Evolutionary conservation across 2,113 vertebrate genomes (phyloP).

Genomic region (Chionis minor): DNA sequence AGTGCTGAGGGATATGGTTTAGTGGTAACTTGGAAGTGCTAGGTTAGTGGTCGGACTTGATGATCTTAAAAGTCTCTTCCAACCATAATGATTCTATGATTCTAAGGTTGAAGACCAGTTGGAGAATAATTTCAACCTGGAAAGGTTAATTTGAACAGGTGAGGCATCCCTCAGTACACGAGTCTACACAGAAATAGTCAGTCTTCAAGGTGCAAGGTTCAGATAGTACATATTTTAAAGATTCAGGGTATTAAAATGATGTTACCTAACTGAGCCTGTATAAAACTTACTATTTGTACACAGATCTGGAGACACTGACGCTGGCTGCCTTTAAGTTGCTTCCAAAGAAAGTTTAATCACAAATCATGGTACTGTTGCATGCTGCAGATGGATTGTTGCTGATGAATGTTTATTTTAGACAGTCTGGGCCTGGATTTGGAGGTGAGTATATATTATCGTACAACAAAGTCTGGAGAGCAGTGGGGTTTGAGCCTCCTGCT

Average conservation of each 20-base stretch:
- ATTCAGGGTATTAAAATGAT: neutral
- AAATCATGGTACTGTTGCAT: neutral
- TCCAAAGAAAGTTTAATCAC: neutral
- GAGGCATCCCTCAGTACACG: neutral
- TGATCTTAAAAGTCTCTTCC: too few species aligned
- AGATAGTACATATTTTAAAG: neutral
- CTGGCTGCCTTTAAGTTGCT: neutral
- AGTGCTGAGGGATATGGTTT: too few species aligned
- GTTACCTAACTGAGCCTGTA: neutral
- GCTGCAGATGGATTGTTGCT: neutral
- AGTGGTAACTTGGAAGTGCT: too few species aligned
- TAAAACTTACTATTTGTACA: neutral
- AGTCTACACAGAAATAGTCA: neutral
- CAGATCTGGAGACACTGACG: neutral
- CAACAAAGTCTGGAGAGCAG: neutral
- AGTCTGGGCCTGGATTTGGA: neutral
- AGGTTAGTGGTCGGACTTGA: too few species aligned
- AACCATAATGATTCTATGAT: neutral
- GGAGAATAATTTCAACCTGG: neutral
- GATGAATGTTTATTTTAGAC: rapidly evolving
- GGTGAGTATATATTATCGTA: neutral
- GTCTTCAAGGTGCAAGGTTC: neutral
- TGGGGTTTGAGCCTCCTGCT: neutral
- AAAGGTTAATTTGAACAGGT: neutral
- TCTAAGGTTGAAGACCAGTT: neutral